These are phyloP conservation scores for Acleris sparsana DNA, from an alignment of 2,888 invertebrate species.

Conservation along the genomic window DNA sequence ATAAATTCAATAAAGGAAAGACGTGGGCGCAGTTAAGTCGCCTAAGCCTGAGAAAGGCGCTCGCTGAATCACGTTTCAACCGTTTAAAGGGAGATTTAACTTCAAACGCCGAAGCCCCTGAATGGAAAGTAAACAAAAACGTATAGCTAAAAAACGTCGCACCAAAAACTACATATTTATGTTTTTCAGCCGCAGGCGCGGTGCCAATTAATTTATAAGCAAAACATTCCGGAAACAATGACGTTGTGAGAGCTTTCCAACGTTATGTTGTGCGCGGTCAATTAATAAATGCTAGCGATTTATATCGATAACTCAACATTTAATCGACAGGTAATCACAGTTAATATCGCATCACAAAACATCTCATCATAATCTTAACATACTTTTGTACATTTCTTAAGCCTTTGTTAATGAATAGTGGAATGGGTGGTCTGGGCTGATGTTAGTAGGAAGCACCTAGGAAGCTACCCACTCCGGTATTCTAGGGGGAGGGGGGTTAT, in stretches of 20 bases:
- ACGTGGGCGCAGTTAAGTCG: conserved; percentile 54
- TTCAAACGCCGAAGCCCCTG: conserved; percentile 72
- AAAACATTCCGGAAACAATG: conserved; percentile 26
- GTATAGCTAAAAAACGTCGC: conserved; percentile 69
- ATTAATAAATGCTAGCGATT: not conserved
- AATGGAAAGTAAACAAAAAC: conserved; percentile 79
- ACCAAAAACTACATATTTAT: conserved; percentile 65
- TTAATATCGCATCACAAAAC: not conserved
- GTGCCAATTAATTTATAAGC: conserved; percentile 46
- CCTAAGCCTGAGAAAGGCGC: conserved; percentile 69
- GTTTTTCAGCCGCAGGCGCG: conserved; percentile 60
- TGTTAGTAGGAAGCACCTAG: conserved; percentile 1
- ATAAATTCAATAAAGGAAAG: conserved; percentile 38
- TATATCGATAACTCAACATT: not conserved
- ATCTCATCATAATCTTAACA: no score
- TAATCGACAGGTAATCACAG: not conserved
- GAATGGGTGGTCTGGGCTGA: not conserved
- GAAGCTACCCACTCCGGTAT: conserved; percentile 36
- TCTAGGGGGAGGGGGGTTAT: conserved; percentile 42
- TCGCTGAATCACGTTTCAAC: conserved; percentile 74
- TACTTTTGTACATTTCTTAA: no score
- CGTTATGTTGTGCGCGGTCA: conserved; percentile 5
- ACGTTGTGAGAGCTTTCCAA: conserved; percentile 21
- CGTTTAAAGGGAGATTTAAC: conserved; percentile 80
- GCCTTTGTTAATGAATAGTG: no score